Conservation (phyloP, 2,888 invertebrate species). For the Ophioninae sp. region DNA sequence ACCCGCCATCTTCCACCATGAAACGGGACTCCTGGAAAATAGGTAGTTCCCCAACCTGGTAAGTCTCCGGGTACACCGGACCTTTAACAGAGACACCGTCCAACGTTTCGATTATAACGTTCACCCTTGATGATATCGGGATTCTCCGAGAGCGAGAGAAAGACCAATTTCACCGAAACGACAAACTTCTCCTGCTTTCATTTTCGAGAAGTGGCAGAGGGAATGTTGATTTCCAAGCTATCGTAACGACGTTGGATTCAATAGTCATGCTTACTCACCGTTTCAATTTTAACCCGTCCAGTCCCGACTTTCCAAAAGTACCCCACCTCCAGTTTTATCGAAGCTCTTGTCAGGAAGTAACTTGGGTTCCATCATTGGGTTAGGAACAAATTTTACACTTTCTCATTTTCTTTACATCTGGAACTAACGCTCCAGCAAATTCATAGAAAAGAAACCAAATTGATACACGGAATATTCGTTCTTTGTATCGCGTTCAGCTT, state of each 20-base stretch:
- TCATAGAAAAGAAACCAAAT: too few relatives aligned
- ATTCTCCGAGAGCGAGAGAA: neutral
- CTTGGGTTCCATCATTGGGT: too few relatives aligned
- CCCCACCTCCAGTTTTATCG: too few relatives aligned
- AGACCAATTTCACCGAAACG: neutral
- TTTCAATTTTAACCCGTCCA: too few relatives aligned
- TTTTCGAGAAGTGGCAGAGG: neutral
- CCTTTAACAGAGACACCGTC: neutral
- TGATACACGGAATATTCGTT: neutral
- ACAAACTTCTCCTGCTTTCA: neutral
- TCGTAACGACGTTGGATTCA: neutral
- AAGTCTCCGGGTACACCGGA: neutral
- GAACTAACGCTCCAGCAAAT: too few relatives aligned
- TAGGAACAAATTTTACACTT: too few relatives aligned
- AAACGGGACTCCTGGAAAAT: constrained; percentile 23
- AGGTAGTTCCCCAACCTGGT: constrained; percentile 1
- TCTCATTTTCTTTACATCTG: too few relatives aligned
- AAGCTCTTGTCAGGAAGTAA: too few relatives aligned
- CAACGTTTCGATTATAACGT: neutral
- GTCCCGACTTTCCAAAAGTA: too few relatives aligned
- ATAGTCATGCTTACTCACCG: too few relatives aligned
- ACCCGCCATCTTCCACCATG: neutral
- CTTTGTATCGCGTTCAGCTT: neutral
- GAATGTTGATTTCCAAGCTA: neutral
- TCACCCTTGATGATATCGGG: constrained; percentile 1